Base-by-base conservation (phyloP, 2,797 vertebrate genomes). In the Percopsis omiscomaycus region DNA sequence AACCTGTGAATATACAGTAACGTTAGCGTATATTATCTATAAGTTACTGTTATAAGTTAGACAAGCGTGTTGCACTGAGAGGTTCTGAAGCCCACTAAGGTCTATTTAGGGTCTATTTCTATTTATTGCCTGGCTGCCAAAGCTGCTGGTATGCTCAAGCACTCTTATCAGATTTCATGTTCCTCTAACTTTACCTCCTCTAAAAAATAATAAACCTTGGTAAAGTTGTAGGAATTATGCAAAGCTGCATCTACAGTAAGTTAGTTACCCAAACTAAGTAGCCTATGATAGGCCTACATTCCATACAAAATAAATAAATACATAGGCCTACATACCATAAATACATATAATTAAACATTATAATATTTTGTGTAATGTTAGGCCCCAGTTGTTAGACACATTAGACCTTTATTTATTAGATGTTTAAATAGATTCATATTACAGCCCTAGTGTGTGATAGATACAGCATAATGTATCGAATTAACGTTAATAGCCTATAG, bases 91-190 rank as follows among this genome's bases (percentile, higher is more conserved):
- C 73, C 74, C 73, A 66, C 81, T 61, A 74, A 77, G 56, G 27
- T 87, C 92, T 94, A 93, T 93, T 93, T 92, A 86, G 82, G 90
- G 91, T n/a, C 69, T 74, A 76, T 84, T 42, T 90, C 92, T 93
- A 93, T 93, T 92, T 93, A 90, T 93, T 91, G 75, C 91, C 66
- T 55, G 16, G 55, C 69, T 52, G 48, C 54, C 55, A 64, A 56
- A 78, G 83, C 79, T 75, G 30, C 64, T 84, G 92, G 88, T 75
- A 93, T 91, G 91, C 75, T 77, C 62, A 60, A 49, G 29, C 63
- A 71, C 69, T 88, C 79, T 79, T 8, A 90, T 94, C 90, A 30
- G 64, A 84, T 93, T 91, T 91, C 92, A 80, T 66, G 55, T 55
- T 64, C 69, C 58, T 68, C 58, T 1, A 16, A 14, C 64, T 77